Evolutionary conservation across 2,113 vertebrate genomes (phyloP).

Genomic region (Danionella cerebrum): DNA sequence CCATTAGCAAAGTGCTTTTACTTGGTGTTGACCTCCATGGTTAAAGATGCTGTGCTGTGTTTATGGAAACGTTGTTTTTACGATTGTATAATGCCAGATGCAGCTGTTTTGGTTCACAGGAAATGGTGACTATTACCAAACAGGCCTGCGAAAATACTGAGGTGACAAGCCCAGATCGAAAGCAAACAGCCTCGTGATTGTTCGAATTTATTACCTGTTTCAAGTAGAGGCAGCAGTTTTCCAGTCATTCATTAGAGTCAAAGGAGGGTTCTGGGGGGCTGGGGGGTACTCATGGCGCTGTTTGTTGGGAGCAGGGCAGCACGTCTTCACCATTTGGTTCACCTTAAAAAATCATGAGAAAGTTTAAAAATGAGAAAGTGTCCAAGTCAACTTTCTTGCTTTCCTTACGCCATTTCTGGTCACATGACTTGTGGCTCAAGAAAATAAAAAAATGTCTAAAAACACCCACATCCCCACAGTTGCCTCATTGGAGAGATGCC

Average conservation of each 20-base stretch:
- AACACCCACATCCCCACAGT: too few relatives aligned
- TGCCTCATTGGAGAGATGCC: too few relatives aligned
- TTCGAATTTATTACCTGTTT: conserved; percentile 60
- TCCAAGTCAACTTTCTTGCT: too few relatives aligned
- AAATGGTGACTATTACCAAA: conserved; percentile 25
- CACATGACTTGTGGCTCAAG: too few relatives aligned
- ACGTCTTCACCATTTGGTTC: too few relatives aligned
- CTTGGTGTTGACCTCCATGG: too few relatives aligned
- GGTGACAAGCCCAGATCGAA: conserved; percentile 49
- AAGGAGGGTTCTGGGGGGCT: conserved; percentile 37
- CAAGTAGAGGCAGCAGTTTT: conserved; percentile 56
- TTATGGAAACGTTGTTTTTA: too few relatives aligned
- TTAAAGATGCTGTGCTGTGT: too few relatives aligned
- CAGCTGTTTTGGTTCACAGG: background rate
- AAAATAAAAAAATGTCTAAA: too few relatives aligned
- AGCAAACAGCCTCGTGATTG: conserved; percentile 65
- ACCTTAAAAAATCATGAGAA: too few relatives aligned
- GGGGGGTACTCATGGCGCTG: conserved; percentile 31
- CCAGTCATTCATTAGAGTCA: conserved; percentile 57
- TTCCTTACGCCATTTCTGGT: too few relatives aligned
- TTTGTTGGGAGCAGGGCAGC: conserved; percentile 10
- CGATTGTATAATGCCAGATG: background rate
- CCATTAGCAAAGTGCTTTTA: background rate
- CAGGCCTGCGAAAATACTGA: conserved; percentile 36
- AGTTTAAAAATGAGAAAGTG: too few relatives aligned